phyloP scores from a whole-genome alignment of 35 echinoderm and acorn worm genomes.

The Lytechinus variegatus region DNA sequence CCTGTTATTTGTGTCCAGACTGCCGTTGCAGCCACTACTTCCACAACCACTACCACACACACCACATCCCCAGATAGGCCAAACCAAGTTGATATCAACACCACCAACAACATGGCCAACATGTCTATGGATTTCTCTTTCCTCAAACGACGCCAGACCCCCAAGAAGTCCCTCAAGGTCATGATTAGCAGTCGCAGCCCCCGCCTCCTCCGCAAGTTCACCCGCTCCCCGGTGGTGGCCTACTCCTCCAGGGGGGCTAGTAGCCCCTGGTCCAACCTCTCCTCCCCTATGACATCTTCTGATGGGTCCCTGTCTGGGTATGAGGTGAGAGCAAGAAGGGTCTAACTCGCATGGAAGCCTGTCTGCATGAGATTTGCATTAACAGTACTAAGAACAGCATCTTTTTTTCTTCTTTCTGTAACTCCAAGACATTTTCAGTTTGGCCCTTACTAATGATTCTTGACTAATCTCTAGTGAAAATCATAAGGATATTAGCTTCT shows the following conservation, averaged over 20 bases:
- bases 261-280: constrained; percentile 32
- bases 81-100: not conserved
- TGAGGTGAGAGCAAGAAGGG: constrained; percentile 43
- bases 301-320: constrained; percentile 37
- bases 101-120: constrained; percentile 14
- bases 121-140: constrained; percentile 39
- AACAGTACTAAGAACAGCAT: not conserved
- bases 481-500: too few relatives aligned
- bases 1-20: not conserved
- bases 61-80: not conserved
- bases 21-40: not conserved
- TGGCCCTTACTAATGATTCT: not conserved
- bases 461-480: too few relatives aligned
- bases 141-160: constrained; percentile 46
- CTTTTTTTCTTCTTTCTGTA: not conserved
- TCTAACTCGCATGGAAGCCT: not conserved
- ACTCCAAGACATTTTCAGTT: not conserved
- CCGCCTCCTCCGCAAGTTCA: constrained; percentile 43
- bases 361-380: not conserved
- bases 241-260: not conserved
- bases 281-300: constrained; percentile 7
- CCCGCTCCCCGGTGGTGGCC: constrained; percentile 20
- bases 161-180: constrained; percentile 47
- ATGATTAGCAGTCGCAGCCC: constrained; percentile 48
- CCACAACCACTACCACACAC: not conserved